phyloP scores from a whole-genome alignment of 2,113 vertebrate species.

The Calyptomena viridis region DNA sequence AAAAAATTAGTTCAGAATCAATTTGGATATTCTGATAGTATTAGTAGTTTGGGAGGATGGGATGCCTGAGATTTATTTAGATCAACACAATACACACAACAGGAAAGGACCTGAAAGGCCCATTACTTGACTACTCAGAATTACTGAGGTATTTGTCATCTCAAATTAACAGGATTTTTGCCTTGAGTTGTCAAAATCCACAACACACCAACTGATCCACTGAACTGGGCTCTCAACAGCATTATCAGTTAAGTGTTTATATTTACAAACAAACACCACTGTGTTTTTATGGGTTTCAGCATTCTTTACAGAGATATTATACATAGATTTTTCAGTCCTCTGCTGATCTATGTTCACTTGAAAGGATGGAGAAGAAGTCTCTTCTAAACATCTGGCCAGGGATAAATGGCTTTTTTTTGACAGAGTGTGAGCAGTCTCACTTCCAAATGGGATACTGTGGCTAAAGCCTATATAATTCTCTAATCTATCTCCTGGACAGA shows the following conservation, averaged over 20 bases:
- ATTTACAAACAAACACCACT: not conserved
- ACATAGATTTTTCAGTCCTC: not conserved
- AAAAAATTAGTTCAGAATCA: not conserved
- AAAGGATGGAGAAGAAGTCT: not conserved
- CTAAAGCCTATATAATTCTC: not conserved
- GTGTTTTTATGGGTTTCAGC: not conserved
- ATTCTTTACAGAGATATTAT: not conserved
- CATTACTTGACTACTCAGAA: not conserved
- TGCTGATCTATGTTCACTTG: not conserved
- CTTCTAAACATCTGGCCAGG: not conserved
- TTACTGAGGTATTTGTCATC: not conserved
- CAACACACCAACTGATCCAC: not conserved
- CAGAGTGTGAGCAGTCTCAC: not conserved
- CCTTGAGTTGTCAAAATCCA: not conserved
- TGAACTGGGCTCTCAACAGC: not conserved
- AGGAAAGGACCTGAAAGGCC: not conserved
- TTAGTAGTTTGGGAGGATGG: not conserved
- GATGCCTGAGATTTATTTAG: not conserved
- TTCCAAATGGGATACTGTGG: not conserved
- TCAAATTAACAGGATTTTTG: not conserved
- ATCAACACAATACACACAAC: not conserved
- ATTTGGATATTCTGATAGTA: not conserved
- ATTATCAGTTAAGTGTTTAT: not conserved
- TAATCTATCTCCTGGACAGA: not conserved
- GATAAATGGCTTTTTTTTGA: not conserved